phyloP scores from a whole-genome alignment of 2,888 invertebrate species.

The Caenorhabditis plicata region DNA sequence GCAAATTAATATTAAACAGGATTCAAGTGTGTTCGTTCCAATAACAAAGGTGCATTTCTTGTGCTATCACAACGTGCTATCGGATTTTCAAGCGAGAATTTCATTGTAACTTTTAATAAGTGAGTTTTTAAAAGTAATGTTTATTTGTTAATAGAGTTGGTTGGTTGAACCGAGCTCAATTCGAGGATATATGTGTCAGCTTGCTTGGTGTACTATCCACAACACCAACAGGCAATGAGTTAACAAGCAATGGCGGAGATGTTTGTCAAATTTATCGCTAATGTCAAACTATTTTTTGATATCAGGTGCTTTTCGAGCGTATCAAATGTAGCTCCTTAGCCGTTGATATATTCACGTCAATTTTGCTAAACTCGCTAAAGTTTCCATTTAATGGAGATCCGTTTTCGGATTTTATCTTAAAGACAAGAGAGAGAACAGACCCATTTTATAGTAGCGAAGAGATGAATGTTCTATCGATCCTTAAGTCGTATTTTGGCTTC shows the following conservation, averaged over 20 bases:
- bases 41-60: background rate
- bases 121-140: background rate
- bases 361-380: conserved; percentile 17
- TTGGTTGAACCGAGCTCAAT: background rate
- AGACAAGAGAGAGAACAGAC: conserved; percentile 12
- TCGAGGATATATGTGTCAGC: conserved; percentile 2
- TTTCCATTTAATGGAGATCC: conserved; percentile 28
- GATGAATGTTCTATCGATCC: conserved; percentile 12
- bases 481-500: conserved; percentile 12
- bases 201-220: background rate
- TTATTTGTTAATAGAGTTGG: background rate
- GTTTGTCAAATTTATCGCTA: conserved; percentile 11
- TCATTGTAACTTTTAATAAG: background rate
- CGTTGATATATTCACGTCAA: conserved; percentile 18
- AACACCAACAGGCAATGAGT: conserved; percentile 7
- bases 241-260: background rate
- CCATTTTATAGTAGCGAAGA: conserved; percentile 16
- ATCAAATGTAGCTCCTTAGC: conserved; percentile 16
- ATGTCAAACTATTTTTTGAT: conserved; percentile 14
- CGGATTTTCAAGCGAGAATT: background rate
- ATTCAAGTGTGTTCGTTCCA: background rate
- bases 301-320: conserved; percentile 15
- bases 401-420: conserved; percentile 17
- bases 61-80: background rate
- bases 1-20: background rate